These are phyloP conservation scores for Pterophyllum scalare DNA, from an alignment of 2,113 vertebrate species.

Conservation along the genomic window DNA sequence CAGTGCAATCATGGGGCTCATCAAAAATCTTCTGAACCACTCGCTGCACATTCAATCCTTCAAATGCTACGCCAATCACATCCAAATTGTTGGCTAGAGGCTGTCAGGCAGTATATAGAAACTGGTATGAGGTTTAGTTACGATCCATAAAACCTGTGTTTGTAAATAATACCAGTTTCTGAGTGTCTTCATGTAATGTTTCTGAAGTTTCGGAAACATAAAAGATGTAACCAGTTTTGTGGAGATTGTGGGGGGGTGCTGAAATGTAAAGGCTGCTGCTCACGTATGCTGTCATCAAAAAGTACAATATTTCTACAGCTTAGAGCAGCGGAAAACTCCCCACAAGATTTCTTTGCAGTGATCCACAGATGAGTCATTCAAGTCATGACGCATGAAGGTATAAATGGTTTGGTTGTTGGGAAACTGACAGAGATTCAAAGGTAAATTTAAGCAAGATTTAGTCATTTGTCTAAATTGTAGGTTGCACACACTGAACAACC, in stretches of 20 bases:
- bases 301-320: slow-evolving; percentile 50
- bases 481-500: not conserved
- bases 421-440: slow-evolving; percentile 30
- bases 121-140: slow-evolving; percentile 14
- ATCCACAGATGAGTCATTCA: slow-evolving; percentile 63
- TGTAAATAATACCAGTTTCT: slow-evolving; percentile 14
- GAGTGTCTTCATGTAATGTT: not conserved
- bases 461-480: slow-evolving; percentile 9
- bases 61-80: slow-evolving; percentile 46
- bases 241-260: slow-evolving; percentile 2
- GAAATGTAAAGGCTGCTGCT: slow-evolving; percentile 12
- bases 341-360: slow-evolving; percentile 36
- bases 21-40: slow-evolving; percentile 63
- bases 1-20: slow-evolving; percentile 74
- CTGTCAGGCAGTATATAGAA: slow-evolving; percentile 30
- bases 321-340: slow-evolving; percentile 40
- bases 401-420: slow-evolving; percentile 40
- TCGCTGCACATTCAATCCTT: slow-evolving; percentile 36
- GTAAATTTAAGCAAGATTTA: slow-evolving; percentile 27
- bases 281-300: slow-evolving; percentile 53
- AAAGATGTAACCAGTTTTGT: not conserved
- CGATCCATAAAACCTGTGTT: slow-evolving; percentile 9
- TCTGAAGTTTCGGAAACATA: not conserved
- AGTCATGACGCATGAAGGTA: slow-evolving; percentile 57
- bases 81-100: slow-evolving; percentile 49